phyloP scores from a whole-genome alignment of 2,797 vertebrate species.

The Gallinago solitaria region DNA sequence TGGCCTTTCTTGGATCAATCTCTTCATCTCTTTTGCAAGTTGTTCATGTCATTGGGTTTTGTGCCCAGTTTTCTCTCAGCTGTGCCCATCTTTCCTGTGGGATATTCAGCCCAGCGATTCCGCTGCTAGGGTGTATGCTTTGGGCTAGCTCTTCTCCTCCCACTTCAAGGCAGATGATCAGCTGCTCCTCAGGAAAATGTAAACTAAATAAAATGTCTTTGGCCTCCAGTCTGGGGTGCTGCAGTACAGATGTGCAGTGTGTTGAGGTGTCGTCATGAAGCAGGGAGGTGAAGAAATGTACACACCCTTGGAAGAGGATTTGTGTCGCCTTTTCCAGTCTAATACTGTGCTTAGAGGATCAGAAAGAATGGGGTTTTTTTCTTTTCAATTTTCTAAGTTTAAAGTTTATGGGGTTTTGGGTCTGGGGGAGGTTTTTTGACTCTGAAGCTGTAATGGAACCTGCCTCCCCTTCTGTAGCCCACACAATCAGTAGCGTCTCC shows the following conservation, averaged over 20 bases:
- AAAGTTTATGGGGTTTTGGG: background rate
- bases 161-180: background rate
- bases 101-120: fast-evolving
- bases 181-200: background rate
- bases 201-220: background rate
- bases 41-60: background rate
- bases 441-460: background rate
- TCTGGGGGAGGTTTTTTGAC: background rate
- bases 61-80: background rate
- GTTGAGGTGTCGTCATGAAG: fast-evolving
- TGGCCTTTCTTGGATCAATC: background rate
- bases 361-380: background rate
- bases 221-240: background rate
- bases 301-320: background rate
- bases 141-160: background rate
- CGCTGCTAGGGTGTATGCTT: background rate
- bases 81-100: background rate
- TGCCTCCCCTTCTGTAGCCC: background rate
- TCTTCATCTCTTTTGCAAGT: background rate
- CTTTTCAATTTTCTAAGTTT: background rate
- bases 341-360: background rate
- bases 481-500: background rate
- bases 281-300: background rate
- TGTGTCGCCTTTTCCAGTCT: fast-evolving
- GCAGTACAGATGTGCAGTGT: background rate